Evolutionary conservation across 2,888 invertebrate species (phyloP), one percentile per base, ranked within the genome.

Genomic region (Seladonia tumulorum): DNA sequence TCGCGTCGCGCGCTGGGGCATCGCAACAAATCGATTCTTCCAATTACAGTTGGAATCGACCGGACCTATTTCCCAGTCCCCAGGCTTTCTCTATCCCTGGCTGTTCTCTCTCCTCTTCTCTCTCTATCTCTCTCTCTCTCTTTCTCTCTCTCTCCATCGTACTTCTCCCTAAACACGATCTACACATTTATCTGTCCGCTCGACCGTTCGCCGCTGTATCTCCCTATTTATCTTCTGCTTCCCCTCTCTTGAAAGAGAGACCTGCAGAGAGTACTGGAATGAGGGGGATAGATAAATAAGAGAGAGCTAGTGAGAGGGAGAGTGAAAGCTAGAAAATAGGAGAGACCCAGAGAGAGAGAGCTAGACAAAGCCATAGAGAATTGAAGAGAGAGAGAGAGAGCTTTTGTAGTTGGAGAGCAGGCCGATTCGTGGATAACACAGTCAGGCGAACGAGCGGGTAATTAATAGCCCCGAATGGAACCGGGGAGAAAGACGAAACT

Each of bases 1-100:
- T 22, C 53, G 53, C 49, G 49, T 18, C 18, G 49, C 22, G 63
- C 75, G 63, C 75, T 73, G 63, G 73, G 47, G 71, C 39, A 66
- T 81, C 75, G 83, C 83, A 82, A 86, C 86, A 81, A 88, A 88
- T 88, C 88, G 88, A 88, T 88, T 88, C 83, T 83, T 82, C 86
- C 88, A 87, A 88, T 88, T 88, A 88, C 79, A 78, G 79, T 66
- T 71, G 82, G 81, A 81, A 81, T 84, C 84, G 84, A 85, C 78
- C 84, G 78, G 78, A 78, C 84, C 84, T 85, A 85, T 85, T 85
- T 76, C 75, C 85, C 76, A 53, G 60, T 53, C 57, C 77, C 29
- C 72, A 57, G 39, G 29, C 29, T 66, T 63, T 68, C 75, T 53
- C 70, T 16, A 14, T n/a, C 49, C 45, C 53, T 66, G 29, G 16